phyloP scores from a whole-genome alignment of 2,113 vertebrate genomes.

The Galemys pyrenaicus region DNA sequence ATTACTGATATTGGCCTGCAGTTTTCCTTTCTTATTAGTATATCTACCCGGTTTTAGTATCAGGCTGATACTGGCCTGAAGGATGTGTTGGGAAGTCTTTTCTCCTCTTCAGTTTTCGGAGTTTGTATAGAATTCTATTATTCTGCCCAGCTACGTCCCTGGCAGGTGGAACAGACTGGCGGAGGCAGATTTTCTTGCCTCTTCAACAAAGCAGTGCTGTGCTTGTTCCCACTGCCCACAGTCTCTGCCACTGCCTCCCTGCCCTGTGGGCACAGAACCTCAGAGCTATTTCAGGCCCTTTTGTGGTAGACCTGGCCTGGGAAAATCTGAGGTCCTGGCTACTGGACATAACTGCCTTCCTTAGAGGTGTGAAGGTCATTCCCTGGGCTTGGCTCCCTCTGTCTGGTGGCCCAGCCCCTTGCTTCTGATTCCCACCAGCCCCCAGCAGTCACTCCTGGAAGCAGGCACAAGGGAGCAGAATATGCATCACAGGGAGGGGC shows the following conservation, averaged over 20 bases:
- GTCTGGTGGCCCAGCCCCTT: slow-evolving; percentile 26
- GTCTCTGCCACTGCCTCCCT: background rate
- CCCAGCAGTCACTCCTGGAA: background rate
- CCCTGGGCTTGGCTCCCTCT: slow-evolving; percentile 44
- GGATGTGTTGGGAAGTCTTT: background rate
- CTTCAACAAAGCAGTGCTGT: slow-evolving; percentile 12
- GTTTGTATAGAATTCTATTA: background rate
- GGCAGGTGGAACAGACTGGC: slow-evolving; percentile 28
- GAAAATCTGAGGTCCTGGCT: slow-evolving; percentile 67
- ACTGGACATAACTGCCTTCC: slow-evolving; percentile 54
- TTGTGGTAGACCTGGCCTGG: slow-evolving; percentile 59
- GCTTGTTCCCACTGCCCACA: background rate
- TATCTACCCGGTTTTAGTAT: background rate
- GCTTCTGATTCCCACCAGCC: slow-evolving; percentile 37
- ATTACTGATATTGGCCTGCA: background rate
- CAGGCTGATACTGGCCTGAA: background rate
- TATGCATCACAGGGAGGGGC: background rate
- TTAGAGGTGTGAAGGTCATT: slow-evolving; percentile 62
- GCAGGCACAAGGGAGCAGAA: background rate
- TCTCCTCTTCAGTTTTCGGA: background rate
- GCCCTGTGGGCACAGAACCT: slow-evolving; percentile 43
- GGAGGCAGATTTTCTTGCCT: background rate
- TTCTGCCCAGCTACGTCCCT: background rate
- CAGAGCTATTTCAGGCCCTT: slow-evolving; percentile 69
- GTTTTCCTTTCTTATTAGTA: slow-evolving; percentile 4